These are phyloP conservation scores for Dynastes maya DNA, from an alignment of 2,888 invertebrate genomes.

Conservation along the genomic window DNA sequence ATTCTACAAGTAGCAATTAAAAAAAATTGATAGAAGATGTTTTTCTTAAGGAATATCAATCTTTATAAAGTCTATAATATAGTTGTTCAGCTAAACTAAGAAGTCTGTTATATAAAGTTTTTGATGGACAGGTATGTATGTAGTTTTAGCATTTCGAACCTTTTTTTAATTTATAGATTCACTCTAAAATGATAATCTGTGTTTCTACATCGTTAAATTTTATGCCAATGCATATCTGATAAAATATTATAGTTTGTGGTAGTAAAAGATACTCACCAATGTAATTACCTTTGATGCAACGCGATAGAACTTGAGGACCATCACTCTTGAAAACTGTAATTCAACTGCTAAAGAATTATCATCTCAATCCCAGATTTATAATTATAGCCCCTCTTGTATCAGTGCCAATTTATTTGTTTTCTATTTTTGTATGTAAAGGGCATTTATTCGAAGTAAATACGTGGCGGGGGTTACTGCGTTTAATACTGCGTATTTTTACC, in stretches of 20 bases:
- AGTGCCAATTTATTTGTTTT: slow-evolving; percentile 49
- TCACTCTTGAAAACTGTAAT: slow-evolving; percentile 42
- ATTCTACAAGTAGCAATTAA: no score
- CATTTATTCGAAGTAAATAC: slow-evolving; percentile 30
- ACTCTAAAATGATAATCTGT: no score
- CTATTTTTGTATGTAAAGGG: slow-evolving; percentile 51
- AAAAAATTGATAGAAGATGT: no score
- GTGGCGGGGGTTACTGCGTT: not conserved
- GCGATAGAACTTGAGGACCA: slow-evolving; percentile 47
- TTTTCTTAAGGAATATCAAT: no score
- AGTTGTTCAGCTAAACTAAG: not conserved
- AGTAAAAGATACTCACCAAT: slow-evolving; percentile 39
- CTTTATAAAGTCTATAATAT: not conserved
- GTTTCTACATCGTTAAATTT: no score
- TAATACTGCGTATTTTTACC: not conserved
- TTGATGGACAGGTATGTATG: not conserved
- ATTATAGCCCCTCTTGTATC: slow-evolving; percentile 24
- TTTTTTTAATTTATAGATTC: no score
- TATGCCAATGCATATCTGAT: no score
- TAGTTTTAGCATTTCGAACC: no score
- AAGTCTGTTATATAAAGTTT: not conserved
- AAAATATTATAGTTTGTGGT: no score
- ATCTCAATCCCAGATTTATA: slow-evolving; percentile 37
- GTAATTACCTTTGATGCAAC: slow-evolving; percentile 48
- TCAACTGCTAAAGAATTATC: slow-evolving; percentile 29